Conservation (phyloP, 1,140 invertebrate genomes). For the Trichonephila clavipes region DNA sequence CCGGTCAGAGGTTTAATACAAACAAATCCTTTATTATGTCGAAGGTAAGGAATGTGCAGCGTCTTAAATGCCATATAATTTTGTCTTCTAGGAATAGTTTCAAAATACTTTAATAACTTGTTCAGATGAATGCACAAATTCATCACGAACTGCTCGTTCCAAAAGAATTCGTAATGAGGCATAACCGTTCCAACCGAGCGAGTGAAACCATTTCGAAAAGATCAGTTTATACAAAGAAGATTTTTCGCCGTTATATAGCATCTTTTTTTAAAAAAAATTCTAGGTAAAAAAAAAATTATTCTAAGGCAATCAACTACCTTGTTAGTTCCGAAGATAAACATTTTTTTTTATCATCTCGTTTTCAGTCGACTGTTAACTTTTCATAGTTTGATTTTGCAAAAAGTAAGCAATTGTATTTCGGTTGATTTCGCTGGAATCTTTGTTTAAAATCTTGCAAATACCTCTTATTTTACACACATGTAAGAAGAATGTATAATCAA, state of each 20-base stretch:
- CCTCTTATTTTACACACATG: background rate
- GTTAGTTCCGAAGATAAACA: slow-evolving; percentile 10
- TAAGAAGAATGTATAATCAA: background rate
- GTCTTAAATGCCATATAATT: background rate
- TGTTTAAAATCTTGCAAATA: background rate
- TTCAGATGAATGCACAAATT: background rate
- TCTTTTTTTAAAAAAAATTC: background rate
- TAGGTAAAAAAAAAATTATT: background rate
- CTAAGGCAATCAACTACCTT: background rate
- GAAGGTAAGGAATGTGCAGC: background rate
- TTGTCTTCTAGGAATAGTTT: background rate
- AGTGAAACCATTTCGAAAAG: background rate
- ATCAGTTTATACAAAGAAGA: background rate
- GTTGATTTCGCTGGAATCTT: background rate
- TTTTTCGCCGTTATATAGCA: background rate
- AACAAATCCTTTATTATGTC: background rate
- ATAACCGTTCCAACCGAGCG: background rate
- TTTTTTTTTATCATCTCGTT: slow-evolving; percentile 27
- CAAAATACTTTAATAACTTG: background rate
- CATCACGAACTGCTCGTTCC: background rate
- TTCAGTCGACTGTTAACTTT: background rate
- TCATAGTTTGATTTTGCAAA: slow-evolving; percentile 18
- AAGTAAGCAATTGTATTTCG: background rate
- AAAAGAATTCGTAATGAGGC: slow-evolving; percentile 1
- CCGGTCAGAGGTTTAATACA: background rate